Conservation (phyloP, 2,797 vertebrate genomes). For the Acanthis flammea region DNA sequence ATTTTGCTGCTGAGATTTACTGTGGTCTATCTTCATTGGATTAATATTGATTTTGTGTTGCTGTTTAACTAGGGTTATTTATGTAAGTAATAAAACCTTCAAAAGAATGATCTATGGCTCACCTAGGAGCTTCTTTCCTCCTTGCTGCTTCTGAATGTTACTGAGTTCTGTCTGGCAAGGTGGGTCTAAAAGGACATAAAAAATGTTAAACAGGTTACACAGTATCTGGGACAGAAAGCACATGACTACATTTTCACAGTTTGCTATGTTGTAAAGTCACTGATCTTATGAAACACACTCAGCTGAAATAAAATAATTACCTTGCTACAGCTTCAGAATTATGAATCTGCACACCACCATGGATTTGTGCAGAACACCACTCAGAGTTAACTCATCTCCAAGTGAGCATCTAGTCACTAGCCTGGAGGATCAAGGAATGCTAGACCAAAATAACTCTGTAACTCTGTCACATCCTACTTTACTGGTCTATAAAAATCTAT, state of each 20-base stretch:
- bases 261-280: background rate
- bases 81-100: slow-evolving; percentile 73
- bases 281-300: background rate
- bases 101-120: slow-evolving; percentile 70
- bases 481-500: background rate
- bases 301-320: background rate
- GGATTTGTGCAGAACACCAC: background rate
- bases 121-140: slow-evolving; percentile 78
- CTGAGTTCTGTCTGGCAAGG: slow-evolving; percentile 81
- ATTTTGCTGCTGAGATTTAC: slow-evolving; percentile 70
- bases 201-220: slow-evolving; percentile 23
- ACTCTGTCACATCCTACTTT: background rate
- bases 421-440: background rate
- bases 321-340: background rate
- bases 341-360: background rate
- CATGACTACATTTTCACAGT: background rate
- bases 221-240: background rate
- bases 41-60: slow-evolving; percentile 77
- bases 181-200: slow-evolving; percentile 74
- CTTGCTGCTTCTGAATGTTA: slow-evolving; percentile 76
- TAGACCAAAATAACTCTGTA: background rate
- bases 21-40: slow-evolving; percentile 64
- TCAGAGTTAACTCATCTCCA: background rate
- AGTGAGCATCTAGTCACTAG: background rate
- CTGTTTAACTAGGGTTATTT: slow-evolving; percentile 72